Conservation (phyloP, 2,797 vertebrate species). For the Limnodromus scolopaceus region DNA sequence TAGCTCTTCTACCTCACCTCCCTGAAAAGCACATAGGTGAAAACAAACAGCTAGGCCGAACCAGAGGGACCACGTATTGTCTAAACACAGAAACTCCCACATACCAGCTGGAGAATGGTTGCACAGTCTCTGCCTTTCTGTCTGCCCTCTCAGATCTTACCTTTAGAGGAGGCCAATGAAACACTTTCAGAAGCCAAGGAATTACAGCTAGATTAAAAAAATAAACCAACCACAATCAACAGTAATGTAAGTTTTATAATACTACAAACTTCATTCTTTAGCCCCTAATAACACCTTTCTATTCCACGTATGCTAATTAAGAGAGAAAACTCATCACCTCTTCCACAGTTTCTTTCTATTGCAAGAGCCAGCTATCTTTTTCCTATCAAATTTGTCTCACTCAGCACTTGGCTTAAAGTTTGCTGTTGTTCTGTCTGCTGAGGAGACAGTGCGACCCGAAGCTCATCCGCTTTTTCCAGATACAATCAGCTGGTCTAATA, state of each 20-base stretch:
- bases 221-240: neutral
- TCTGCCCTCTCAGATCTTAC: neutral
- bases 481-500: neutral
- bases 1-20: neutral
- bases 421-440: neutral
- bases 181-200: neutral
- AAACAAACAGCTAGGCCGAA: neutral
- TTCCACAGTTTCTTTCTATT: neutral
- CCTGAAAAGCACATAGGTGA: neutral
- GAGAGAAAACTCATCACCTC: neutral
- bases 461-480: neutral
- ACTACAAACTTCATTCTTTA: neutral
- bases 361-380: neutral
- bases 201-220: neutral
- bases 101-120: neutral
- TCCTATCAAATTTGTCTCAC: neutral
- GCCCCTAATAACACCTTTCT: neutral
- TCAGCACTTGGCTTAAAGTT: neutral
- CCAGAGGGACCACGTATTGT: neutral
- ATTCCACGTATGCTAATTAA: neutral
- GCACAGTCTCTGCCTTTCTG: neutral
- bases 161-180: neutral
- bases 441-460: accelerated
- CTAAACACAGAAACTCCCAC: neutral
- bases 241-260: neutral